These are phyloP conservation scores for Drosophila equinoxialis DNA, from an alignment of 1,140 invertebrate species.

Conservation along the genomic window DNA sequence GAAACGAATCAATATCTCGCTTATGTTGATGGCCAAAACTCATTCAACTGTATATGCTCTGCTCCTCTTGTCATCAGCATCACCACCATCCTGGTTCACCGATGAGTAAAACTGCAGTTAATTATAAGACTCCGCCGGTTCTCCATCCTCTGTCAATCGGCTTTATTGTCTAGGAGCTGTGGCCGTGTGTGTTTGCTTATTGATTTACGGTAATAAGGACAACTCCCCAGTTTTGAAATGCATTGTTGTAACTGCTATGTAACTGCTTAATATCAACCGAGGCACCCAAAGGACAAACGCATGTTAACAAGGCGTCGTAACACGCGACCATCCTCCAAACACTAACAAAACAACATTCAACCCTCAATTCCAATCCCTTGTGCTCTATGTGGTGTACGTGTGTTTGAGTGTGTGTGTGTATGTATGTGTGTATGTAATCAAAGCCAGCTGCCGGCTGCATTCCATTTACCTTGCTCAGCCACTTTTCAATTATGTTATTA, in stretches of 20 bases:
- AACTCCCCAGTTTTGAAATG: conserved; percentile 23
- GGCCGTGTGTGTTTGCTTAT: conserved; percentile 45
- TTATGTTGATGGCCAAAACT: conserved; percentile 21
- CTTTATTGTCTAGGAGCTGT: conserved; percentile 17
- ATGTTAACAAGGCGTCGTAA: conserved; percentile 62
- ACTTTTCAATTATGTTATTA: conserved; percentile 82
- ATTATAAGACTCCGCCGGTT: conserved; percentile 45
- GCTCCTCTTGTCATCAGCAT: neutral
- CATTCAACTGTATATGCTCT: conserved; percentile 11
- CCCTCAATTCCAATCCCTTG: conserved; percentile 15
- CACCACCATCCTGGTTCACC: neutral
- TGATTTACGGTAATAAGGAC: conserved; percentile 71
- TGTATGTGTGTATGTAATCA: conserved; percentile 43
- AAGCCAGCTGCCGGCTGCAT: conserved; percentile 66
- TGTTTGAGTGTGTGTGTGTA: neutral
- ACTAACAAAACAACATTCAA: conserved; percentile 39
- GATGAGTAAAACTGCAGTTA: conserved; percentile 66
- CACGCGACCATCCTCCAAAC: conserved; percentile 63
- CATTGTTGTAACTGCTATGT: conserved; percentile 36
- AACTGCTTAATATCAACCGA: conserved; percentile 23
- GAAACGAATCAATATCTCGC: conserved; percentile 54
- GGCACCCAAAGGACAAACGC: conserved; percentile 65
- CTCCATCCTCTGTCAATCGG: conserved; percentile 14
- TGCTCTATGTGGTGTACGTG: neutral
- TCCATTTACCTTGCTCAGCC: conserved; percentile 59